phyloP scores from a whole-genome alignment of 2,888 invertebrate genomes.

The Abrostola triplasia region DNA sequence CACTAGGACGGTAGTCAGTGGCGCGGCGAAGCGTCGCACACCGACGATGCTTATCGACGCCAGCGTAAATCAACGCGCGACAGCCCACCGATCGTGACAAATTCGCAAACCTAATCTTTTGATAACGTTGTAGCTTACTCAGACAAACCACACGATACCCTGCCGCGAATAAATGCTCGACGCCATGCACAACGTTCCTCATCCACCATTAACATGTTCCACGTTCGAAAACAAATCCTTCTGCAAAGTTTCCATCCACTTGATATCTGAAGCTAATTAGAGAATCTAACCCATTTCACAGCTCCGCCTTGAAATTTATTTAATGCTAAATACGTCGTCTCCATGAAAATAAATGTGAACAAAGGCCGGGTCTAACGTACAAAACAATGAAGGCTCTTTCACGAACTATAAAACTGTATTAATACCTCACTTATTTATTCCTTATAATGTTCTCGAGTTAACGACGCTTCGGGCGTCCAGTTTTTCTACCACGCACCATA shows the following conservation, averaged over 20 bases:
- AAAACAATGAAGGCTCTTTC: slow-evolving; percentile 84
- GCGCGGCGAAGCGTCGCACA: slow-evolving; percentile 51
- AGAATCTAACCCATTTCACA: slow-evolving; percentile 45
- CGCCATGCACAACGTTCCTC: slow-evolving; percentile 7
- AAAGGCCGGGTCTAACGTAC: slow-evolving; percentile 67
- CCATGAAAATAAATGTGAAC: slow-evolving; percentile 68
- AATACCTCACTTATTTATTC: slow-evolving; percentile 85
- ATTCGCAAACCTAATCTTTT: slow-evolving; percentile 82
- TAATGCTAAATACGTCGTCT: slow-evolving; percentile 70
- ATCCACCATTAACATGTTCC: neutral
- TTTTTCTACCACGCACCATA: slow-evolving; percentile 84
- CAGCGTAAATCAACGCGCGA: slow-evolving; percentile 81
- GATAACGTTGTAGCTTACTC: slow-evolving; percentile 72
- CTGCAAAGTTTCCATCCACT: slow-evolving; percentile 6
- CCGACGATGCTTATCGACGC: slow-evolving; percentile 72
- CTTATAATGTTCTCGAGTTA: slow-evolving; percentile 87
- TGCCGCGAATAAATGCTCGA: slow-evolving; percentile 35
- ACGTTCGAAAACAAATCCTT: neutral
- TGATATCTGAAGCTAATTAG: slow-evolving; percentile 44
- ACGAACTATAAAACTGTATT: slow-evolving; percentile 85
- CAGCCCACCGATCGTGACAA: slow-evolving; percentile 84
- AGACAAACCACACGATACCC: slow-evolving; percentile 51
- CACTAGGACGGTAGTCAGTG: slow-evolving; percentile 45
- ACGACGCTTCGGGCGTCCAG: slow-evolving; percentile 81
- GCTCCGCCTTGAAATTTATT: slow-evolving; percentile 63